These are phyloP conservation scores for Cassiopea andromeda DNA, from an alignment of 30 jellyfish, hydroid and myxozoan species.

Conservation along the genomic window DNA sequence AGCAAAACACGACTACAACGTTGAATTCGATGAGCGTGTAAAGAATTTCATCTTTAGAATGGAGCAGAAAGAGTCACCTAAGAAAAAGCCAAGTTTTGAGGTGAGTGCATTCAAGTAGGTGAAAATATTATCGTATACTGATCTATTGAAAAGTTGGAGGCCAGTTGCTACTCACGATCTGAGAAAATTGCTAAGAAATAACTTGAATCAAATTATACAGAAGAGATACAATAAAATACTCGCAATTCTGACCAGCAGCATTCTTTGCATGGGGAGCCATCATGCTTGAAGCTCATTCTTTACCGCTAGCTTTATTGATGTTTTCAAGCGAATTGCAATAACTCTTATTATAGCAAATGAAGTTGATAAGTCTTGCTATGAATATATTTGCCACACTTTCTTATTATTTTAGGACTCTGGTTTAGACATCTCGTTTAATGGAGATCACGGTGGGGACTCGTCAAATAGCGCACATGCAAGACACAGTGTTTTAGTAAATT, in stretches of 20 bases:
- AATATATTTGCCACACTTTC: neutral
- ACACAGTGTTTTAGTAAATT: too few relatives aligned
- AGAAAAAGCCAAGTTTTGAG: conserved; percentile 49
- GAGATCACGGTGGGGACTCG: conserved; percentile 30
- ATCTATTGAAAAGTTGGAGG: too few relatives aligned
- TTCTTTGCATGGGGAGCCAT: too few relatives aligned
- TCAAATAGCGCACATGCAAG: neutral
- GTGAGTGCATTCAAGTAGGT: conserved; percentile 3
- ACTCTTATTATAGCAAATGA: neutral
- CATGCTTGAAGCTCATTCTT: too few relatives aligned
- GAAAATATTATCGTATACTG: too few relatives aligned
- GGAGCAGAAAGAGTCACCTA: conserved; percentile 1
- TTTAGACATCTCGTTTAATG: conserved; percentile 49
- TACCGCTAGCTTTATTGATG: too few relatives aligned
- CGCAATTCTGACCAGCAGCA: too few relatives aligned
- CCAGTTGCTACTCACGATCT: too few relatives aligned
- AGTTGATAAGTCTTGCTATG: neutral
- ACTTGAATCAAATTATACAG: too few relatives aligned
- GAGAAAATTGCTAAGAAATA: too few relatives aligned
- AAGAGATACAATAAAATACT: too few relatives aligned
- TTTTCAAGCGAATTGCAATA: too few relatives aligned
- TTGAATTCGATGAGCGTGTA: conserved; percentile 27
- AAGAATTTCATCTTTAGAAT: neutral
- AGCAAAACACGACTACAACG: neutral
- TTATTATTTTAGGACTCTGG: conserved; percentile 59